phyloP scores from a whole-genome alignment of 2,888 invertebrate species.

The Temnothorax unifasciatus region DNA sequence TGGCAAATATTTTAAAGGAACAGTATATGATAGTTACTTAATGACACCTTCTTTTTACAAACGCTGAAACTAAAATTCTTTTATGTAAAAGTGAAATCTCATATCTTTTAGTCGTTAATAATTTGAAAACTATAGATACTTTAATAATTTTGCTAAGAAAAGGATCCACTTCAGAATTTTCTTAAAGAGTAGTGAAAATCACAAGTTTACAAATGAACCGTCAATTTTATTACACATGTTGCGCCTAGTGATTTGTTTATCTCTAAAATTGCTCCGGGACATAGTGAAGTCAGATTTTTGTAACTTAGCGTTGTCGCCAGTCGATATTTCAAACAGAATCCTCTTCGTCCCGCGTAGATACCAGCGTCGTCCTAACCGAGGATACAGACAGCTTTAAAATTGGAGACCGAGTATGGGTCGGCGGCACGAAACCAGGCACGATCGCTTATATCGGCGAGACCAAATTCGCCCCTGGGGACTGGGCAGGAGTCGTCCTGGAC shows the following conservation, averaged over 20 bases:
- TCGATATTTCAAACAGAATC: conserved; percentile 17
- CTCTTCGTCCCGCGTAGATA: conserved; percentile 88
- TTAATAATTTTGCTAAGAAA: not conserved
- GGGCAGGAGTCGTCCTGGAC: conserved; percentile 99
- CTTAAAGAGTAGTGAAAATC: not conserved
- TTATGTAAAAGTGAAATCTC: not conserved
- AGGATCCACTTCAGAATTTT: not conserved
- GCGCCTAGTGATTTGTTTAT: not conserved
- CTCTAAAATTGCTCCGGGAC: not conserved
- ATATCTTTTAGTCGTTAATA: not conserved
- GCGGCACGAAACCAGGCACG: conserved; percentile 95
- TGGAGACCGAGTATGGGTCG: conserved; percentile 97
- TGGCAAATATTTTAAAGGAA: not conserved
- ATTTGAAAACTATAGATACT: not conserved
- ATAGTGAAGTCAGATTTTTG: not conserved
- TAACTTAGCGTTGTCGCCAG: not conserved
- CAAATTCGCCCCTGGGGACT: conserved; percentile 98
- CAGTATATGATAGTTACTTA: not conserved
- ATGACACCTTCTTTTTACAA: not conserved
- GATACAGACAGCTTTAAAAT: conserved; percentile 98
- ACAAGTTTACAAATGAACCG: not conserved
- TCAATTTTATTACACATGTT: not conserved
- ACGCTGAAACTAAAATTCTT: not conserved
- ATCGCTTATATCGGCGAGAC: conserved; percentile 98
- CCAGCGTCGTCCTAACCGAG: conserved; percentile 93